Conservation (phyloP, 2,888 invertebrate species). For the Ellobium chinense region DNA sequence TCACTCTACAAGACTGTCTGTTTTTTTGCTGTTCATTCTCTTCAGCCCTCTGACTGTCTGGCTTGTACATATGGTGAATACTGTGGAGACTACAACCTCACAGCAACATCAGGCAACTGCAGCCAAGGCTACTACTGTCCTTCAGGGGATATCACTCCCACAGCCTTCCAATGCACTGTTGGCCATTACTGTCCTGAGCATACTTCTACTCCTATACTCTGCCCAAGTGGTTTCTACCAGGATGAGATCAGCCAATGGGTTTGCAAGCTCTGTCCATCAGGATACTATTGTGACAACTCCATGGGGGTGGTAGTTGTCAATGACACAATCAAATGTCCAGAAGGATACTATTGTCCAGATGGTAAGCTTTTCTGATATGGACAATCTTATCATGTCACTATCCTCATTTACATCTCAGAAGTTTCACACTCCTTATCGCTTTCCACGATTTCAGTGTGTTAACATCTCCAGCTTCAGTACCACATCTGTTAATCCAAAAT, state of each 20-base stretch:
- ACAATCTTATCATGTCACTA: neutral
- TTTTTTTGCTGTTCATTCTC: too few relatives aligned
- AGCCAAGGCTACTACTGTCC: conserved; percentile 75
- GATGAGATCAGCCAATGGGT: conserved; percentile 64
- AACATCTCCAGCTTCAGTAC: too few relatives aligned
- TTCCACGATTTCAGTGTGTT: too few relatives aligned
- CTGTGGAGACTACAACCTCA: conserved; percentile 70
- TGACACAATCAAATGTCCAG: conserved; percentile 71
- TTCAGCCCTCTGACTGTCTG: conserved; percentile 59
- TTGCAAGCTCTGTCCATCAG: conserved; percentile 72
- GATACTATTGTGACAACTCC: conserved; percentile 77
- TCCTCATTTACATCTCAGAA: too few relatives aligned
- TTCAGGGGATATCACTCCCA: conserved; percentile 64
- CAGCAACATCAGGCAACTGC: conserved; percentile 70
- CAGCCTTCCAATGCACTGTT: conserved; percentile 64
- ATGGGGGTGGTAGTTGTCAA: conserved; percentile 71
- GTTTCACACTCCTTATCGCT: too few relatives aligned
- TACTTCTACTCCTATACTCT: conserved; percentile 59
- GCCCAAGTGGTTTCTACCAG: conserved; percentile 73
- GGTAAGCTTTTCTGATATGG: conserved; percentile 64
- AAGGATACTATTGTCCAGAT: conserved; percentile 73
- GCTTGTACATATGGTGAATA: conserved; percentile 68
- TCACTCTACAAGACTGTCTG: too few relatives aligned
- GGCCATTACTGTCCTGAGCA: conserved; percentile 74
- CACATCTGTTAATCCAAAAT: too few relatives aligned